These are phyloP conservation scores for Malthinus seriepunctatus DNA, from an alignment of 2,888 invertebrate genomes.

Conservation along the genomic window DNA sequence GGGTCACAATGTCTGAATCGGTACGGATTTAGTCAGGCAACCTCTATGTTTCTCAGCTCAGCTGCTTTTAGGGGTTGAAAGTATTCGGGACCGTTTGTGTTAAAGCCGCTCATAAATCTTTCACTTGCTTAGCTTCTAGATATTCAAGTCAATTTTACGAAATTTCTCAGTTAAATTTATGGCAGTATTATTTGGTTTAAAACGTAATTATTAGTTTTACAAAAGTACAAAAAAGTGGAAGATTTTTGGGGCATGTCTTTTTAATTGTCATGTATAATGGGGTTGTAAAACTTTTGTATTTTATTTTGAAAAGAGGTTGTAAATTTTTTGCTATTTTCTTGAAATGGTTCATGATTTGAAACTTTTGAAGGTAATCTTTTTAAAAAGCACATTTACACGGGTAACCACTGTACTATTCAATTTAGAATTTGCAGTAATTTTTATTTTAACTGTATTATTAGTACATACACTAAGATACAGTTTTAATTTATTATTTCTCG, in stretches of 20 bases:
- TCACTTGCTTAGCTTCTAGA: conserved; percentile 11
- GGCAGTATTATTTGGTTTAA: conserved; percentile 21
- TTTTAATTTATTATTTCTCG: too few relatives aligned
- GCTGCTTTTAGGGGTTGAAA: conserved; percentile 19
- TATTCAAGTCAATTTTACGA: conserved; percentile 27
- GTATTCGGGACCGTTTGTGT: conserved; percentile 18
- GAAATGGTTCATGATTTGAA: not conserved
- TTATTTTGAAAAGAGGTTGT: not conserved
- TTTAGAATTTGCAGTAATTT: too few relatives aligned
- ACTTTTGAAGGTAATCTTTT: not conserved
- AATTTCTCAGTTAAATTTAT: conserved; percentile 21
- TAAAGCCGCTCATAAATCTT: conserved; percentile 21
- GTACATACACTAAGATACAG: too few relatives aligned
- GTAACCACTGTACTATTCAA: too few relatives aligned
- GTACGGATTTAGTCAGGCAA: conserved; percentile 15
- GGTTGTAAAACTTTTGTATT: conserved; percentile 7
- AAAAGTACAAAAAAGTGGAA: conserved; percentile 3
- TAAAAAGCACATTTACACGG: not conserved
- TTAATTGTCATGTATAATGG: conserved; percentile 7
- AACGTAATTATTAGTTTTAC: conserved; percentile 19
- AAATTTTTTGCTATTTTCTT: conserved; percentile 2
- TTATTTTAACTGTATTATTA: too few relatives aligned
- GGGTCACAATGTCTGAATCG: conserved; percentile 21
- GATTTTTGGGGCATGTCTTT: conserved; percentile 6
- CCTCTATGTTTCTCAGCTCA: conserved; percentile 15